Conservation (phyloP, 1,140 invertebrate genomes). For the Eriosoma lanigerum region DNA sequence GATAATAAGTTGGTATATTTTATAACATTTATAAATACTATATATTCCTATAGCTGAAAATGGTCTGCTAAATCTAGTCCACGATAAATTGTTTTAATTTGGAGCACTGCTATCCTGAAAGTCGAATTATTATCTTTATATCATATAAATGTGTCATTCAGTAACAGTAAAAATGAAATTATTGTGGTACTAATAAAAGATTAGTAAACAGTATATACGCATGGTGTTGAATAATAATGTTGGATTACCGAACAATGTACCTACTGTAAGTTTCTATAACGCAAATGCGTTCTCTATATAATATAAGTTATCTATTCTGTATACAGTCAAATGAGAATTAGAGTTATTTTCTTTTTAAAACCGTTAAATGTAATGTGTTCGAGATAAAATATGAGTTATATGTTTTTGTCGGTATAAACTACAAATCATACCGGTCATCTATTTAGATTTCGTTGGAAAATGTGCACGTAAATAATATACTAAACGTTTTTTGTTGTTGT, state of each 20-base stretch:
- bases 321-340: neutral
- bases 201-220: neutral
- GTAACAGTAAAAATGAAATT: conserved; percentile 12
- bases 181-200: neutral
- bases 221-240: conserved; percentile 31
- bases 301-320: neutral
- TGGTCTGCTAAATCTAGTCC: no score
- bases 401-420: neutral
- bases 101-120: neutral
- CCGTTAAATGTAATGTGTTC: neutral
- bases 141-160: neutral
- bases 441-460: conserved; percentile 4
- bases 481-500: neutral
- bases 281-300: neutral
- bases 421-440: neutral
- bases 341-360: conserved; percentile 2
- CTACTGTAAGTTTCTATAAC: no score
- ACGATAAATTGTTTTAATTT: neutral
- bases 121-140: neutral
- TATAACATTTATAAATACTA: no score
- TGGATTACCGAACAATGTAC: conserved; percentile 20
- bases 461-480: neutral
- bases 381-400: conserved; percentile 22
- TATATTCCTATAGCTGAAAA: no score
- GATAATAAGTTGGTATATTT: no score